Evolutionary conservation across 2,888 invertebrate species (phyloP).

Genomic region (Caenorhabditis becei): DNA sequence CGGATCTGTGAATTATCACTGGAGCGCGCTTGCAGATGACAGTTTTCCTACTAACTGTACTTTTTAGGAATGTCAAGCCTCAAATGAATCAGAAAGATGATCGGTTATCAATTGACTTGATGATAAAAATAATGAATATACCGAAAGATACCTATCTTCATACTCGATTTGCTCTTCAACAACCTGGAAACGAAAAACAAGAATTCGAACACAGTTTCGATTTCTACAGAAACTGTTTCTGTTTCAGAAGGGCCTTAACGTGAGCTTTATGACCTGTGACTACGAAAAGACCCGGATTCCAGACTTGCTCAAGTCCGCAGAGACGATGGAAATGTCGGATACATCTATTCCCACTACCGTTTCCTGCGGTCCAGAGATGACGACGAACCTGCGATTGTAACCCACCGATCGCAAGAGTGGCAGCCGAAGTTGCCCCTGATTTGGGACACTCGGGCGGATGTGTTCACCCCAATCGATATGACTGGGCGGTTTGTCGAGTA

Average conservation of each 20-base stretch:
- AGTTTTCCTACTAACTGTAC: too few species aligned
- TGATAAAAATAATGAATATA: not conserved
- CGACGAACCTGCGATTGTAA: constrained; percentile 18
- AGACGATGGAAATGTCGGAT: not conserved
- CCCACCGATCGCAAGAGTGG: not conserved
- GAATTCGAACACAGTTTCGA: constrained; percentile 26
- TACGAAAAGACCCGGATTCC: not conserved
- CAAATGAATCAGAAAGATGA: not conserved
- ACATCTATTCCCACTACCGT: constrained; percentile 3
- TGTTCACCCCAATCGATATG: too few species aligned
- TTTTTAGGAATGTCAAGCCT: too few species aligned
- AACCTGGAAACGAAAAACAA: constrained; percentile 22
- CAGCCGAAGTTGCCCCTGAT: not conserved
- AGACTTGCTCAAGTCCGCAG: not conserved
- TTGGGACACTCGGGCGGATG: not conserved
- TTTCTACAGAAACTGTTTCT: not conserved
- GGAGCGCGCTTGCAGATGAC: too few species aligned
- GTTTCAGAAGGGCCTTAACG: constrained; percentile 21
- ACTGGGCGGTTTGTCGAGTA: too few species aligned
- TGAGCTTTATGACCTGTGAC: not conserved
- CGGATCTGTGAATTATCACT: too few species aligned
- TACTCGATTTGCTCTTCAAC: constrained; percentile 19
- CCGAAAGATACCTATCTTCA: not conserved
- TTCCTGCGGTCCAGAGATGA: constrained; percentile 15
- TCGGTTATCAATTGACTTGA: not conserved